Conservation (phyloP, 2,888 invertebrate species). For the Plemyria rubiginata region DNA sequence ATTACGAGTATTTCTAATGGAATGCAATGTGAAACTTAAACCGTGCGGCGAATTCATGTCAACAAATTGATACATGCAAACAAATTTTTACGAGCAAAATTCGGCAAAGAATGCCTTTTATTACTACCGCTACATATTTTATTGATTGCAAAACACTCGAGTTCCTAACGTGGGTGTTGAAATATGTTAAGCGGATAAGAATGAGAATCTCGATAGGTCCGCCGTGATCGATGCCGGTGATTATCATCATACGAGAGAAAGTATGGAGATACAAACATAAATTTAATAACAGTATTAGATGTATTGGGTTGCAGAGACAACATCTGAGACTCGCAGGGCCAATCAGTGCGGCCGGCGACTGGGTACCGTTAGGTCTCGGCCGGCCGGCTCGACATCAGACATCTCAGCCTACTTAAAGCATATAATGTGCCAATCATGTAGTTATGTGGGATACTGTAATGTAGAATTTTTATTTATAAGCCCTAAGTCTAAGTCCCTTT, state of each 20-base stretch:
- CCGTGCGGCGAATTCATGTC: conserved; percentile 26
- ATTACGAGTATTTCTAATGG: conserved; percentile 25
- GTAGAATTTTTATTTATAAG: conserved; percentile 1
- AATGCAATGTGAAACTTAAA: conserved; percentile 34
- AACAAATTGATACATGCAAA: conserved; percentile 23
- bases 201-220: conserved; percentile 61
- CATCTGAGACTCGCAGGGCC: conserved; percentile 74
- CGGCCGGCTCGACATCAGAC: conserved; percentile 61
- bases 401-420: conserved; percentile 68
- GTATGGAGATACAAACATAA: conserved; percentile 72
- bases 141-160: conserved; percentile 48
- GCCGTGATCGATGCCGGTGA: conserved; percentile 71
- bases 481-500: background rate
- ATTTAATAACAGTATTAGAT: conserved; percentile 82
- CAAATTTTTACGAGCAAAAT: conserved; percentile 14
- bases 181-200: conserved; percentile 66
- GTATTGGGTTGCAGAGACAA: conserved; percentile 76
- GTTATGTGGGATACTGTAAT: conserved; percentile 40
- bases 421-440: conserved; percentile 67
- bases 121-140: conserved; percentile 30
- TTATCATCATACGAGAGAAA: conserved; percentile 75
- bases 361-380: conserved; percentile 70
- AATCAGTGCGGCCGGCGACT: conserved; percentile 59
- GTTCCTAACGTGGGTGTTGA: conserved; percentile 57
- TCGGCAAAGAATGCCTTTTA: conserved; percentile 14